Base-by-base conservation (phyloP, 2,888 invertebrate species). In the Zaprionus lineosus region DNA sequence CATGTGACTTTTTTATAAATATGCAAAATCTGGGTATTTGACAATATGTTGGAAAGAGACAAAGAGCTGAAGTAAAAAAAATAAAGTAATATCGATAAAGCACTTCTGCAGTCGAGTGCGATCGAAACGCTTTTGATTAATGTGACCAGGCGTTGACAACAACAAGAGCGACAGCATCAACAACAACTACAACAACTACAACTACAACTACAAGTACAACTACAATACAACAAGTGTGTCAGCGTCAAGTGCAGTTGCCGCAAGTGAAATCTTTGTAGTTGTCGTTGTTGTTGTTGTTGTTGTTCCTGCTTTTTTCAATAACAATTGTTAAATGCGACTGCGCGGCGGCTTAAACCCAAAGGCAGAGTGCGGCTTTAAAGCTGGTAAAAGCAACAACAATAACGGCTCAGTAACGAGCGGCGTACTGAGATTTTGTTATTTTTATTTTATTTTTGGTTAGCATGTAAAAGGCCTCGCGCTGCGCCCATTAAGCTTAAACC, bases 401-500 rank as follows among this genome's bases (percentile, higher is more conserved):
- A 73, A 73, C 63, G 47, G 56, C 48, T 53, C 73, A 31, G 58
- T 74, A 70, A 70, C 71, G 58, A 74, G 71, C 71, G 28, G 19
- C 55, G 58, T 47, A 21, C 39, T 61, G 48, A 53, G 59, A 65
- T 63, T 50, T 60, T 57, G 48, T 40, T 46, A 15, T 19, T 29
- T 40, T 52, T 29, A 8, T 9, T 8, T 11, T 15, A 28, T 24
- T 44, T 51, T 51, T 66, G 56, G 62, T 71, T 72, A 63, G 58
- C 76, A 63, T 73, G 69, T 68, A 63, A 71, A 68, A 71, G 73
- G 63, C 74, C 69, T 61, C 56, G 74, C 74, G 74, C 74, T 77
- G 69, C 74, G 83, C 72, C 78, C 71, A 84, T 79, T 84, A 82
- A 82, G 59, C 64, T 71, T 73, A 51, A 56, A 53, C 47, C 16